A percentile compares a stretch with the other conserved stretches of the same genome.
phyloP scores from a whole-genome alignment of 1,140 invertebrate genomes.

The Nymphalis io region DNA sequence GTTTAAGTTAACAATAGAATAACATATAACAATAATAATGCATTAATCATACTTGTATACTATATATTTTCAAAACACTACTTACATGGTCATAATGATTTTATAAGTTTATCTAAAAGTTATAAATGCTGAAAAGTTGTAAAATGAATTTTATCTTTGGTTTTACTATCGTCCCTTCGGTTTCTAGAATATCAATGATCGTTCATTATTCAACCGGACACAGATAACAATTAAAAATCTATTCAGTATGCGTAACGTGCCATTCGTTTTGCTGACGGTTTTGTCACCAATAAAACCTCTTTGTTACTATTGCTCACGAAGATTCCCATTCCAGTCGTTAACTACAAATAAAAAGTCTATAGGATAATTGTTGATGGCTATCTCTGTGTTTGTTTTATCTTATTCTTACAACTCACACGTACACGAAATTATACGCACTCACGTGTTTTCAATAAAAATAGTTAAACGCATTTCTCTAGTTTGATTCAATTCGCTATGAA shows the following conservation, averaged over 20 bases:
- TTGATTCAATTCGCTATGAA: too few species aligned
- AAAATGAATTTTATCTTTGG: slow-evolving; percentile 18
- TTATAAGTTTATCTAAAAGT: background rate
- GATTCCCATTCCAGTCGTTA: slow-evolving; percentile 61
- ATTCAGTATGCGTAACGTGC: slow-evolving; percentile 60
- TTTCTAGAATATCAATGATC: slow-evolving; percentile 61
- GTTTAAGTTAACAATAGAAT: too few species aligned
- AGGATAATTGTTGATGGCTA: slow-evolving; percentile 52
- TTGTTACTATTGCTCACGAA: slow-evolving; percentile 57
- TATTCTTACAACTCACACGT: too few species aligned
- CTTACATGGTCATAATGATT: background rate
- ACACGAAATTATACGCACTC: too few species aligned
- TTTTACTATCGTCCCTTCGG: slow-evolving; percentile 47
- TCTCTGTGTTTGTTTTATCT: slow-evolving; percentile 56
- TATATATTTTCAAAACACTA: background rate
- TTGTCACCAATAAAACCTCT: slow-evolving; percentile 71
- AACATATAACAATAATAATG: too few species aligned
- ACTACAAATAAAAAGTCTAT: slow-evolving; percentile 47
- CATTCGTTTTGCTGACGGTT: slow-evolving; percentile 53
- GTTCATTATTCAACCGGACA: slow-evolving; percentile 61
- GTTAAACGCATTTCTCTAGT: too few species aligned
- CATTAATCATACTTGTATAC: background rate
- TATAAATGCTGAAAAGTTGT: slow-evolving; percentile 13
- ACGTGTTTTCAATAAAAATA: too few species aligned
- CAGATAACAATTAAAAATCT: slow-evolving; percentile 70